Conservation (phyloP, 1,140 invertebrate genomes). For the Drosophila yakuba region DNA sequence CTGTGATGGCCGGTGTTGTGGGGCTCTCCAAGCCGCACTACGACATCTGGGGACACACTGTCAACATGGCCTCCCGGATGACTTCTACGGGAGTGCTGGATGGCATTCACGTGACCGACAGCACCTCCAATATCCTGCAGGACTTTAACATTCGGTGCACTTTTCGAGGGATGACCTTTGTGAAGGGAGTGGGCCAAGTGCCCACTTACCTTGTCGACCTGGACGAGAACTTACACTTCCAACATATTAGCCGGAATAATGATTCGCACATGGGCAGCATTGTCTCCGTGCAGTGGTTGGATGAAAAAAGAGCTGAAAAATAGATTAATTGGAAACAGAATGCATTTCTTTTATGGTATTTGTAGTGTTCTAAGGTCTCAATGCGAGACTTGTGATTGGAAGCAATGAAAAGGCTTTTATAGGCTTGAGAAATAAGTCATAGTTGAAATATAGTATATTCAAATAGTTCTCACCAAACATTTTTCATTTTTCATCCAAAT, state of each 20-base stretch:
- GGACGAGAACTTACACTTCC: slow-evolving; percentile 86
- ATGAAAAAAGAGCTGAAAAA: neutral
- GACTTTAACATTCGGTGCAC: slow-evolving; percentile 88
- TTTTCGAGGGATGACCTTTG: slow-evolving; percentile 88
- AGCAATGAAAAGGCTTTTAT: too few relatives aligned
- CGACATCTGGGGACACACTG: slow-evolving; percentile 96
- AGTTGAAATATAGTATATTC: too few relatives aligned
- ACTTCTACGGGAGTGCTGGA: slow-evolving; percentile 91
- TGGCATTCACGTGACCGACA: slow-evolving; percentile 91
- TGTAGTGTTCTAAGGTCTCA: too few relatives aligned
- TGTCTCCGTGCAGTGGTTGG: neutral
- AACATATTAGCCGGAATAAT: slow-evolving; percentile 34
- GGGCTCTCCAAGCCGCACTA: slow-evolving; percentile 92
- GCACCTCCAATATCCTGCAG: slow-evolving; percentile 89
- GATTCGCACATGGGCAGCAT: neutral
- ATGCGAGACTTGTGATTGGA: too few relatives aligned
- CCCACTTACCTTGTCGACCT: slow-evolving; percentile 90
- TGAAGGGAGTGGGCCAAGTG: slow-evolving; percentile 90
- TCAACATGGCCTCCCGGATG: slow-evolving; percentile 96
- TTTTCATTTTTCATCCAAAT: neutral
- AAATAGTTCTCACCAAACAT: too few relatives aligned
- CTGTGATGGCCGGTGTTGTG: slow-evolving; percentile 94
- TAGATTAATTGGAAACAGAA: neutral
- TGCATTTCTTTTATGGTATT: too few relatives aligned
- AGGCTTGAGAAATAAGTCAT: too few relatives aligned